Conservation (phyloP, 2,888 invertebrate species). For the Drosophila borborema region DNA sequence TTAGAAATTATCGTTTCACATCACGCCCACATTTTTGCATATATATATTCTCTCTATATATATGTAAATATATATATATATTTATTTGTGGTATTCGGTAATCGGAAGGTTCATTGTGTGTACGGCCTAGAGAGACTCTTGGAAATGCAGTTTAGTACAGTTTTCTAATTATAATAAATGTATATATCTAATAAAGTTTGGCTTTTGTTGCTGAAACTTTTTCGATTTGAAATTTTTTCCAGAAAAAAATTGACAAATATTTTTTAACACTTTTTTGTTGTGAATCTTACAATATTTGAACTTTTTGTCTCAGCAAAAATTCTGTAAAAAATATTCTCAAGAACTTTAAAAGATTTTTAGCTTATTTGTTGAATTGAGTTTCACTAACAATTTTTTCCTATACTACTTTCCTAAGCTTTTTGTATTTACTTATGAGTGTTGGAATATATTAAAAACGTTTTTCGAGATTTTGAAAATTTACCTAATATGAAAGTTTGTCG, state of each 20-base stretch:
- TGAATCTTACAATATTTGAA: neutral
- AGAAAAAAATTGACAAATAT: neutral
- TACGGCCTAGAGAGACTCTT: constrained; percentile 70
- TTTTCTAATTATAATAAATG: neutral
- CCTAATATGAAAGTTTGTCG: too few species aligned
- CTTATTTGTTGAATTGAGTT: neutral
- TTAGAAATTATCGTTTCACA: constrained; percentile 67
- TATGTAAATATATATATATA: neutral
- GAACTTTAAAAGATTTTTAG: neutral
- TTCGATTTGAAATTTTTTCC: neutral
- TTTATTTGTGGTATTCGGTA: constrained; percentile 33
- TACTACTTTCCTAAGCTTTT: neutral
- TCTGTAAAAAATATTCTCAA: neutral
- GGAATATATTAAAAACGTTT: too few species aligned
- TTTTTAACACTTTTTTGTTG: neutral
- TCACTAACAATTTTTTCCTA: neutral
- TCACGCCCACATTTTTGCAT: constrained; percentile 44
- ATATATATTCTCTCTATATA: neutral
- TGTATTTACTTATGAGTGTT: too few species aligned
- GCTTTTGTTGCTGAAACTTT: constrained; percentile 27
- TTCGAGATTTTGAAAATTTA: too few species aligned
- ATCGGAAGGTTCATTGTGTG: constrained; percentile 24
- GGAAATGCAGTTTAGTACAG: constrained; percentile 52
- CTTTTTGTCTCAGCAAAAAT: neutral
- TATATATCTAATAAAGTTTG: neutral